phyloP scores from a whole-genome alignment of 2,797 vertebrate species.

The Artibeus lituratus region DNA sequence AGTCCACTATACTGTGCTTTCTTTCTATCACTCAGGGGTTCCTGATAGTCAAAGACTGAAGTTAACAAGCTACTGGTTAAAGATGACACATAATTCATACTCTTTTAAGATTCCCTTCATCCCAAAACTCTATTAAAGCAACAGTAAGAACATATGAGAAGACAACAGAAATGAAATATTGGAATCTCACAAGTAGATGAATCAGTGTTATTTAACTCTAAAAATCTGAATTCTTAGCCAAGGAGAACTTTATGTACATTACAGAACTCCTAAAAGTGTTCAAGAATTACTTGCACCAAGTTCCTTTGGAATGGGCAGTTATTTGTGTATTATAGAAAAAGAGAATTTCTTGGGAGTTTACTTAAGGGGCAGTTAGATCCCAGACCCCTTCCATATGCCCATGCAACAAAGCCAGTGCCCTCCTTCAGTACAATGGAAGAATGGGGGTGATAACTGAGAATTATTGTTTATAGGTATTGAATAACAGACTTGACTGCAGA shows the following conservation, averaged over 20 bases:
- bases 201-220: constrained; percentile 30
- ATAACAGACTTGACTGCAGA: neutral
- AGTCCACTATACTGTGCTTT: neutral
- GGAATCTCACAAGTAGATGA: neutral
- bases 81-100: neutral
- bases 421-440: neutral
- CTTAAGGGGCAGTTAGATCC: neutral
- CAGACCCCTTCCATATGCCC: neutral
- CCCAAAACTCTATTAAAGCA: neutral
- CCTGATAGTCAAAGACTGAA: neutral
- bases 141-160: neutral
- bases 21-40: neutral
- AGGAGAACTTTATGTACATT: neutral
- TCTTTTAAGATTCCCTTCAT: neutral
- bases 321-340: neutral
- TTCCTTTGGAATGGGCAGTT: neutral
- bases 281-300: neutral
- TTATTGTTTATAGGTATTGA: neutral
- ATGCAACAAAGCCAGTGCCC: neutral
- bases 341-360: neutral
- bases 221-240: neutral
- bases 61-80: neutral
- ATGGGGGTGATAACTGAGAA: neutral
- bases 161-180: neutral
- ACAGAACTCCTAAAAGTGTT: neutral